Percentiles rank a stretch among this genome's conserved stretches.
phyloP scores from a whole-genome alignment of 2,888 invertebrate species.

The Polydrusus cervinus region DNA sequence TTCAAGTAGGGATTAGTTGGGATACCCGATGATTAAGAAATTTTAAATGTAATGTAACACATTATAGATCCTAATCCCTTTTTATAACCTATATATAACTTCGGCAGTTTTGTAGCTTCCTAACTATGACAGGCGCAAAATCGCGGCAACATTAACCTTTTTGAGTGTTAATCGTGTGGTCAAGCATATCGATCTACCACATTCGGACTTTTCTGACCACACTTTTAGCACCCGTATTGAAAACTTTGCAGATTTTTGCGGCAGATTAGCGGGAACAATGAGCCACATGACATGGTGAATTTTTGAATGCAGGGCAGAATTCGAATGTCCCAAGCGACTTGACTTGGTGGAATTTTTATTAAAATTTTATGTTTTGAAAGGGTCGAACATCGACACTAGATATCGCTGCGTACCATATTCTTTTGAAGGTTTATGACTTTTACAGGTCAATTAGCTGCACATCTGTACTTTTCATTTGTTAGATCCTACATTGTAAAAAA shows the following conservation, averaged over 20 bases:
- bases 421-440: too few species aligned
- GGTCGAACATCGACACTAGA: too few species aligned
- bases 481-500: too few species aligned
- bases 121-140: conserved; percentile 59
- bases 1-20: conserved; percentile 16
- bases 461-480: too few species aligned
- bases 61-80: conserved; percentile 31
- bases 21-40: neutral
- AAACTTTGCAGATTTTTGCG: conserved; percentile 45
- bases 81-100: conserved; percentile 32
- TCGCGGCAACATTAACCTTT: conserved; percentile 57
- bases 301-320: conserved; percentile 41
- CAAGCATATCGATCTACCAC: conserved; percentile 61
- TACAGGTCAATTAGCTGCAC: too few species aligned
- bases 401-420: too few species aligned
- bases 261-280: conserved; percentile 43
- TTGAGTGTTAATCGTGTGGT: conserved; percentile 55
- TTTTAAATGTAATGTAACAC: conserved; percentile 24
- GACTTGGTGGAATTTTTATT: too few species aligned
- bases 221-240: conserved; percentile 46
- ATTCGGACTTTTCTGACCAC: conserved; percentile 54
- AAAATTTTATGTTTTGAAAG: too few species aligned
- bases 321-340: neutral
- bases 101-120: conserved; percentile 35
- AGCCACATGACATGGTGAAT: conserved; percentile 44